These are phyloP conservation scores for Eupithecia subfuscata DNA, from an alignment of 2,888 invertebrate genomes.

Conservation along the genomic window DNA sequence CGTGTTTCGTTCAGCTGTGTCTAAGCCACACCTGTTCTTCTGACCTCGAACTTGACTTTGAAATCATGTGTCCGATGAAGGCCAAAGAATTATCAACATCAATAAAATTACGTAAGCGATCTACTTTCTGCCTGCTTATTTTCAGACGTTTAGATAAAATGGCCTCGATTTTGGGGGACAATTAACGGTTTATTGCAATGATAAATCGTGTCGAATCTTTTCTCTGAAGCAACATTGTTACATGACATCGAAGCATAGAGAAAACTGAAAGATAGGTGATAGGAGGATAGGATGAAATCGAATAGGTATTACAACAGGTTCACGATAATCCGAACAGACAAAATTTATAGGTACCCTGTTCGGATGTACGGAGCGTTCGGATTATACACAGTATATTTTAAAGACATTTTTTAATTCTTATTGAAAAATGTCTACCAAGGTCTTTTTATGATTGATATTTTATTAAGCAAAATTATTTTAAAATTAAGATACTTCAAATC, in stretches of 20 bases:
- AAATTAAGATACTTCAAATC: too few relatives aligned
- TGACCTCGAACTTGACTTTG: slow-evolving; percentile 44
- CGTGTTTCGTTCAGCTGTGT: slow-evolving; percentile 22
- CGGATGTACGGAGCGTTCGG: too few relatives aligned
- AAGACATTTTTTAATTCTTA: too few relatives aligned
- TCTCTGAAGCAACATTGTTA: background rate
- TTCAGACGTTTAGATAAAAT: background rate
- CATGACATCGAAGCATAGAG: background rate
- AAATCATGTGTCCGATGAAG: slow-evolving; percentile 29
- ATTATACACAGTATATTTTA: too few relatives aligned
- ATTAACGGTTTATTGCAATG: background rate
- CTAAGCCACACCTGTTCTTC: slow-evolving; percentile 32
- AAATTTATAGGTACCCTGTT: too few relatives aligned
- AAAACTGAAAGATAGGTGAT: background rate
- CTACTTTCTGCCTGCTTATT: background rate
- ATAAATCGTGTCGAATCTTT: background rate
- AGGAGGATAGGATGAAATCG: too few relatives aligned
- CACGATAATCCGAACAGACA: too few relatives aligned
- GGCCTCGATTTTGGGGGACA: slow-evolving; percentile 1
- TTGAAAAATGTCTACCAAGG: too few relatives aligned
- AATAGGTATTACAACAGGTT: too few relatives aligned
- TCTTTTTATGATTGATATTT: too few relatives aligned
- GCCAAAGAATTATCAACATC: slow-evolving; percentile 29
- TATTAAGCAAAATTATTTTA: too few relatives aligned
- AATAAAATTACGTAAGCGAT: slow-evolving; percentile 29